A percentile compares a stretch with the other conserved stretches of the same genome.
Evolutionary conservation across 2,113 vertebrate species (phyloP).

Genomic region (Phrynosoma platyrhinos): DNA sequence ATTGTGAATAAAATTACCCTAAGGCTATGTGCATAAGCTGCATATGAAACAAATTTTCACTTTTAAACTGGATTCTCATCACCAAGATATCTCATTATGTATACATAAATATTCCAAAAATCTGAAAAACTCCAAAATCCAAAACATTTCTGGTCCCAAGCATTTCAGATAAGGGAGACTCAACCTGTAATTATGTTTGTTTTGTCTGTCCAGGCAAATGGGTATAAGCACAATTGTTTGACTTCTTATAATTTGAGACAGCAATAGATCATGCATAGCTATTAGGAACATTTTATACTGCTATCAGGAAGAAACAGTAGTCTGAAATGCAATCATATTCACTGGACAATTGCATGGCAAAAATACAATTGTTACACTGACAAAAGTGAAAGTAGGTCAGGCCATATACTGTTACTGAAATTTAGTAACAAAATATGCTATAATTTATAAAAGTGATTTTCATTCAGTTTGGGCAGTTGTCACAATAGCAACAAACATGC

Average conservation of each 20-base stretch:
- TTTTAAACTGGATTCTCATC: no score
- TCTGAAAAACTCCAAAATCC: no score
- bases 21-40: no score
- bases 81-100: no score
- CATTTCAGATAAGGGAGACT: no score
- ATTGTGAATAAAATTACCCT: no score
- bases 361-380: not conserved
- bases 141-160: no score
- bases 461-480: not conserved
- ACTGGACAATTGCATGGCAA: not conserved
- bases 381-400: not conserved
- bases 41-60: no score
- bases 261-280: not conserved
- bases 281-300: not conserved
- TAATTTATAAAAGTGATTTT: not conserved
- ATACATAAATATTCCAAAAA: no score
- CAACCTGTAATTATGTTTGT: not conserved
- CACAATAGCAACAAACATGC: not conserved
- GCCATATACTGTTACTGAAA: not conserved
- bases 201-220: not conserved
- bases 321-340: not conserved
- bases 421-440: not conserved
- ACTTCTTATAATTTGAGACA: not conserved
- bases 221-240: not conserved
- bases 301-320: conserved; percentile 19